Base-by-base conservation (phyloP, 2,113 vertebrate species). In the Epinephelus fuscoguttatus region DNA sequence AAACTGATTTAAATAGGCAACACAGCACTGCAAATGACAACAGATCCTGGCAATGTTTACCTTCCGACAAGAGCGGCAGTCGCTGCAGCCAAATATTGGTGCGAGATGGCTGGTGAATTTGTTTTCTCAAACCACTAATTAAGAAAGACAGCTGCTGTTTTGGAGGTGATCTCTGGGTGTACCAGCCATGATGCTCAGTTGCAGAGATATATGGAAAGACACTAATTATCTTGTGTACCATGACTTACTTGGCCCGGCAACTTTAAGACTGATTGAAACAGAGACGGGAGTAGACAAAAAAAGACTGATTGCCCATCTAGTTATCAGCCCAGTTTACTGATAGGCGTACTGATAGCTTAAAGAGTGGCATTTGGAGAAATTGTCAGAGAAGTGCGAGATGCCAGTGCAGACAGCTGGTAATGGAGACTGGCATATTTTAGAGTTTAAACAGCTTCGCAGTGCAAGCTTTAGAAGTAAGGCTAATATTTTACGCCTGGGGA, bases 341-440 rank as follows among this genome's bases (percentile, higher is more conserved):
- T 74, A 14, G 33, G 63, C 49, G 70, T 18, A 60, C 50, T 69
- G 69, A 81, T 71, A 25, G 40, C 70, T 70, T 21, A 45, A 64
- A 67, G 72, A 88, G 53, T 85, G 87, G 71, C 75, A 84, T 75
- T 84, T 75, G 11, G 76, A 75, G 79, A 53, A 84, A 82, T 82
- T 75, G 69, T 37, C 59, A 68, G 71, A 85, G 75, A 77, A 62
- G 78, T 74, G 23, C 0, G 7, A 30, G 60, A 79, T 63, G 68
- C 69, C 77, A 74, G 74, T 10, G 49, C 40, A 68, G 76, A 86
- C 77, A 84, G 70, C 77, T 81, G 77, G 70, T 89, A 80, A 86
- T 77, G 78, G 61, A 83, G 82, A 75, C 73, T 81, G 80, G 57
- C 82, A 80, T 82, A 80, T 86, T 82, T 77, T 63, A 77, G 30